Conservation (phyloP, 2,888 invertebrate species). For the Morpho helenor region DNA sequence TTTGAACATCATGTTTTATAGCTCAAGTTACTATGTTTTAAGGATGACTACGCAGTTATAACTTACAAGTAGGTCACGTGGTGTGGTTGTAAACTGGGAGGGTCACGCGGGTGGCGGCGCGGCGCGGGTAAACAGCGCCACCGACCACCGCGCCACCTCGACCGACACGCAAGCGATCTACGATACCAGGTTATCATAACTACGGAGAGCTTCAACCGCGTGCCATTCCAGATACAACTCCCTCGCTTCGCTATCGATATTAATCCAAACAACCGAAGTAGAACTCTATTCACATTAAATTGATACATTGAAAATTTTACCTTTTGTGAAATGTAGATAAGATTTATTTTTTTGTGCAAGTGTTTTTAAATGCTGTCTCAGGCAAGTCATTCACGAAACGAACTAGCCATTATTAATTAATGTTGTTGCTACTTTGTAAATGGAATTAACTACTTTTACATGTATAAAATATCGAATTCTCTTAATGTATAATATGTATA, state of each 20-base stretch:
- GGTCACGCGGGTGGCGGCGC: constrained; percentile 21
- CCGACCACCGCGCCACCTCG: constrained; percentile 72
- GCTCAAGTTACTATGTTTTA: no score
- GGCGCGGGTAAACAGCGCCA: constrained; percentile 33
- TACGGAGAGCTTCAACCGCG: constrained; percentile 30
- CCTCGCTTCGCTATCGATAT: constrained; percentile 47
- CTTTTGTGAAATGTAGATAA: constrained; percentile 29
- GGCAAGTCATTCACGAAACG: background rate
- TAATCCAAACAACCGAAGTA: constrained; percentile 31
- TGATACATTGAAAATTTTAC: constrained; percentile 8
- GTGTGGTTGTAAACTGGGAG: background rate
- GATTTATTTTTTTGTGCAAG: constrained; percentile 22
- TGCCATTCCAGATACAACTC: constrained; percentile 42
- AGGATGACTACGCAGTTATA: no score
- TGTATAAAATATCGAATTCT: no score
- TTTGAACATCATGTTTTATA: no score
- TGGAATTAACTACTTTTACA: constrained; percentile 42
- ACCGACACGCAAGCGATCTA: constrained; percentile 75
- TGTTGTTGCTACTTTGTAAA: constrained; percentile 42
- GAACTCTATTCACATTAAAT: constrained; percentile 30
- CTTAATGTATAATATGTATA: no score
- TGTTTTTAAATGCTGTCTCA: constrained; percentile 2
- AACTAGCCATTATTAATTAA: no score
- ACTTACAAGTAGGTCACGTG: background rate
- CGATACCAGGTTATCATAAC: constrained; percentile 59